A percentile compares a stretch with the other conserved stretches of the same genome.
phyloP scores from a whole-genome alignment of 2,888 invertebrate species.

The Proisotoma minuta region DNA sequence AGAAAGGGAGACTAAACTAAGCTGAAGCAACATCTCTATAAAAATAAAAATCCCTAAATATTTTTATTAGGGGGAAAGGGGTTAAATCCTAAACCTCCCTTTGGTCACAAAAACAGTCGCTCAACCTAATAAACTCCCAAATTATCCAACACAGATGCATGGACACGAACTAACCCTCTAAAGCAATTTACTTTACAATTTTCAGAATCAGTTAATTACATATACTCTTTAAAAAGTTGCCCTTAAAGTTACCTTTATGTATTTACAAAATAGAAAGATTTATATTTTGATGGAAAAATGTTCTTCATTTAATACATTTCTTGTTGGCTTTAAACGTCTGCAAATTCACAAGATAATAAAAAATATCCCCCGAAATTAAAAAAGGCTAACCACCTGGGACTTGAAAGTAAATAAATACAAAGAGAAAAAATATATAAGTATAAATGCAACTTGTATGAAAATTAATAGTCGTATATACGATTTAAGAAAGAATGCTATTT shows the following conservation, averaged over 20 bases:
- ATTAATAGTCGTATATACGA: background rate
- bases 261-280: no score
- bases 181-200: background rate
- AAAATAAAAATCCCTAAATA: background rate
- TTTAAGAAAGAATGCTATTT: background rate
- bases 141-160: background rate
- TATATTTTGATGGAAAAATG: no score
- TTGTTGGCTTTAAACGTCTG: background rate
- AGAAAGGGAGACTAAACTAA: background rate
- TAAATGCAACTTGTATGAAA: background rate
- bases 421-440: background rate
- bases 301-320: no score
- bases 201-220: background rate
- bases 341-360: conserved; percentile 31
- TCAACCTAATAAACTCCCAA: background rate
- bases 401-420: no score
- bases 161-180: background rate
- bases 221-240: background rate
- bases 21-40: background rate
- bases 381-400: conserved; percentile 25
- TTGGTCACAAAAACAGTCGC: background rate
- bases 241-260: no score
- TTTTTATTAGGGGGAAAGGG: background rate
- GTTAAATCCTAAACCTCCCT: background rate
- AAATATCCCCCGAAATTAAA: conserved; percentile 18